A percentile compares a stretch with the other conserved stretches of the same genome.
phyloP scores from a whole-genome alignment of 2,888 invertebrate species.

The Eledone cirrhosa region DNA sequence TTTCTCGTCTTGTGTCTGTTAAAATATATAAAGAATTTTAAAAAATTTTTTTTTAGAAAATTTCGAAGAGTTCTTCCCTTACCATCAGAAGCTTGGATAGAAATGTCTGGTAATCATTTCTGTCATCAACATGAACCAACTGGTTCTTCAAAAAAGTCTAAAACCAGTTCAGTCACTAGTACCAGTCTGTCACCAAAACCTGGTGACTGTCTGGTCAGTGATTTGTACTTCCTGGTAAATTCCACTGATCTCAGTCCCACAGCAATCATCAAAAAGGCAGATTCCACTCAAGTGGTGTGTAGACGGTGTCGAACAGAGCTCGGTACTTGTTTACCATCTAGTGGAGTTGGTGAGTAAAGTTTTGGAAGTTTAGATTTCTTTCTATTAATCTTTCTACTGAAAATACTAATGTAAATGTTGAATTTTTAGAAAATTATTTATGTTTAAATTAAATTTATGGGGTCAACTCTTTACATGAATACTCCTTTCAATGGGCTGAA shows the following conservation, averaged over 20 bases:
- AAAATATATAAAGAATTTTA: no score
- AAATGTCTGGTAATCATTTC: constrained; percentile 18
- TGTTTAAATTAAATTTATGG: no score
- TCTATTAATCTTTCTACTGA: no score
- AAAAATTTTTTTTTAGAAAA: constrained; percentile 5
- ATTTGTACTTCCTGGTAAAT: constrained; percentile 17
- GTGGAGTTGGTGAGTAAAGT: not conserved
- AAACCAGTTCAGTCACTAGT: no score
- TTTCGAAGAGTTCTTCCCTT: constrained; percentile 23
- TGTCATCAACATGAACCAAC: constrained; percentile 4
- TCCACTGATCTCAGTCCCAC: not conserved
- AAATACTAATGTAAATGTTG: no score
- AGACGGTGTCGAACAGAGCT: constrained; percentile 21
- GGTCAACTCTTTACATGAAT: no score
- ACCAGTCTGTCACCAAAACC: not conserved
- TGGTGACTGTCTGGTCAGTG: constrained; percentile 22
- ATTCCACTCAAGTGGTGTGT: not conserved
- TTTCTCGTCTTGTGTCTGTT: no score
- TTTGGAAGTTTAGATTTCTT: no score
- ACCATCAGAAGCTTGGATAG: constrained; percentile 23
- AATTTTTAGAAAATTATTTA: no score
- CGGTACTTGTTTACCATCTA: not conserved
- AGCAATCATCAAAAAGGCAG: not conserved
- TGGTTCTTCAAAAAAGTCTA: not conserved
- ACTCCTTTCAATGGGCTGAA: no score